These are phyloP conservation scores for Stomorhina lunata DNA, from an alignment of 2,888 invertebrate species.

Conservation along the genomic window DNA sequence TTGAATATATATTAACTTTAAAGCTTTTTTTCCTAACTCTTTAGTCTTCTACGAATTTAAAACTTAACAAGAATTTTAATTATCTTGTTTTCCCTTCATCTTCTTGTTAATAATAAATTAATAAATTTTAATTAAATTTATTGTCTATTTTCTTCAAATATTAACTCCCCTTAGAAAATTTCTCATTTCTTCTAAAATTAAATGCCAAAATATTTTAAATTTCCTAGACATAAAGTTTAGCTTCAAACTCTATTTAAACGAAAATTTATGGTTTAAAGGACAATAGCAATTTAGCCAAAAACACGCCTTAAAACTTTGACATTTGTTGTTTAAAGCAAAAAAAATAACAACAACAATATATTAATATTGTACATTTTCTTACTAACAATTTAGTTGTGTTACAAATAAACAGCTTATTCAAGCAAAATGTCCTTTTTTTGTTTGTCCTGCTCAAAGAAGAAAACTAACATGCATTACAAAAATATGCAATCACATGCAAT, in stretches of 20 bases:
- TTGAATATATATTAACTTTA: too few species aligned
- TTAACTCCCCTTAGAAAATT: slow-evolving; percentile 39
- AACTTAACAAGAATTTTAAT: too few species aligned
- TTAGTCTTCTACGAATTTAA: too few species aligned
- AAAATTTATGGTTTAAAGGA: slow-evolving; percentile 64
- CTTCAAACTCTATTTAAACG: too few species aligned
- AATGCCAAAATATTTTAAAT: too few species aligned
- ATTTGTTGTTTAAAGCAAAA: slow-evolving; percentile 5
- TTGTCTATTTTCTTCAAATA: slow-evolving; percentile 12
- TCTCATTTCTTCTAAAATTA: too few species aligned
- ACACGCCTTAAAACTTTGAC: slow-evolving; percentile 61
- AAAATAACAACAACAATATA: neutral
- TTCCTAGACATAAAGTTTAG: too few species aligned
- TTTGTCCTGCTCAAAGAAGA: neutral
- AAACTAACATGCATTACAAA: neutral
- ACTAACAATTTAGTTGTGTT: too few species aligned
- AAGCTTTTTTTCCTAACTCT: too few species aligned
- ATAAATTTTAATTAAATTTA: slow-evolving; percentile 58
- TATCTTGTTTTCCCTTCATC: too few species aligned
- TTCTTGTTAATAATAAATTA: slow-evolving; percentile 53
- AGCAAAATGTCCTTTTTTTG: slow-evolving; percentile 38
- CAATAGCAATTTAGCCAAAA: slow-evolving; percentile 58
- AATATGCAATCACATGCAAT: slow-evolving; percentile 29
- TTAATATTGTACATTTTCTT: too few species aligned
- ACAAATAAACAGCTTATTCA: slow-evolving; percentile 12